Base-by-base conservation (phyloP, 2,888 invertebrate species). In the Hydropsyche betteni region DNA sequence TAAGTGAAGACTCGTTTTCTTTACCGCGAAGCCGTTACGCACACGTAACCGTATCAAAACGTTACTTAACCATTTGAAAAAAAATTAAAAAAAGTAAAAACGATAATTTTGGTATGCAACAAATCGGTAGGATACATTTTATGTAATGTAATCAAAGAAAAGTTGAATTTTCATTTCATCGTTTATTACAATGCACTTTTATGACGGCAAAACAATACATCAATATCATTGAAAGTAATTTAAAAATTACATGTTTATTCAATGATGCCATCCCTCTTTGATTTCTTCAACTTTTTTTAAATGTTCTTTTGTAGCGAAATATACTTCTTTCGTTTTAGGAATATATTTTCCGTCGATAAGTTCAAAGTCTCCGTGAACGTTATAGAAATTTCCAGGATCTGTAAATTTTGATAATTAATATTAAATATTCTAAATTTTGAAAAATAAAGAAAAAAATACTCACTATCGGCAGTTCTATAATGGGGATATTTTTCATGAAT, bases 1-100 rank as follows among this genome's bases (percentile, higher is more conserved):
- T 24, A 16, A 14, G 8, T 58, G 58, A 58, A 24, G 58, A 58
- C 58, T 58, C 58, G 58, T 58, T 58, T 58, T 58, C 58, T 58
- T 58, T 58, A 58, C 58, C 58, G 24, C 58, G 16, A 24, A 14
- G 8, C 58, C 58, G 58, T 58, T 24, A 58, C 58, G 24, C 44
- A 44, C 10, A 44, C 44, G 44, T 44, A 44, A 44, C 44, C 44
- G 44, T 44, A 44, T 44, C 44, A 10, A 24, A 10, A 44, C 44
- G 44, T 44, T 44, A 44, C 44, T 44, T 10, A 44, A 44, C 44
- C 7, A 8, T 6, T 44, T 58, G n/a, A 16, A n/a, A 16, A n/a
- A 58, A 58, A 14, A 4, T 16, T 58, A 58, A 0, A 16, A 53
- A 58, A 14, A 24, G 16, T 16, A 58, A 58, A 16, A 8, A 58